Conservation (phyloP, 1,140 invertebrate species). For the Sesamia nonagrioides region DNA sequence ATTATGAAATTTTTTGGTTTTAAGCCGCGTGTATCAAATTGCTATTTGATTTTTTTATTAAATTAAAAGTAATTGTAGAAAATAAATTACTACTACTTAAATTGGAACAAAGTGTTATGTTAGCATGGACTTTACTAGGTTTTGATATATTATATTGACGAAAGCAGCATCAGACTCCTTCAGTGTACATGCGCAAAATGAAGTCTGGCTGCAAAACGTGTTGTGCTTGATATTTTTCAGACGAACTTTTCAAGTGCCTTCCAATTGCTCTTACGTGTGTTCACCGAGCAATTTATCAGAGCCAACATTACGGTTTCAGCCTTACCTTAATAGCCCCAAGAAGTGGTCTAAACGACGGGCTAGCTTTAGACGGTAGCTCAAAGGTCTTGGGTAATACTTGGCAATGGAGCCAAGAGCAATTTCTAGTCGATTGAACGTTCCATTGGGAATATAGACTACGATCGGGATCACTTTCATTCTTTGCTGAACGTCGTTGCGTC, state of each 20-base stretch:
- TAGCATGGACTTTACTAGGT: too few species aligned
- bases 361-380: conserved; percentile 9
- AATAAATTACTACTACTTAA: too few species aligned
- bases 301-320: conserved; percentile 12
- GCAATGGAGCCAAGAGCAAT: conserved; percentile 30
- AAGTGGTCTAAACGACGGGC: conserved; percentile 15
- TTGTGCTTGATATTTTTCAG: neutral
- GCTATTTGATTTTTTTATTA: too few species aligned
- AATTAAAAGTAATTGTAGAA: too few species aligned
- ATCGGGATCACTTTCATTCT: conserved; percentile 28
- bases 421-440: conserved; percentile 24
- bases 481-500: neutral
- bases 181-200: neutral
- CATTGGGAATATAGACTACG: neutral
- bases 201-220: neutral
- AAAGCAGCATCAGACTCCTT: neutral
- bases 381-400: conserved; percentile 27
- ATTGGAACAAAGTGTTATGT: too few species aligned
- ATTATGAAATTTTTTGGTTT: too few species aligned
- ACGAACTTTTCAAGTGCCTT: conserved; percentile 8
- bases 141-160: too few species aligned
- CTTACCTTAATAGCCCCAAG: conserved; percentile 14
- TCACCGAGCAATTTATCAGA: conserved; percentile 12
- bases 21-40: too few species aligned
- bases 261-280: neutral